Percentiles rank a stretch among this genome's conserved stretches.
Evolutionary conservation across 30 jellyfish, hydroid and myxozoan species (phyloP).

Genomic region (Cassiopea xamachana): DNA sequence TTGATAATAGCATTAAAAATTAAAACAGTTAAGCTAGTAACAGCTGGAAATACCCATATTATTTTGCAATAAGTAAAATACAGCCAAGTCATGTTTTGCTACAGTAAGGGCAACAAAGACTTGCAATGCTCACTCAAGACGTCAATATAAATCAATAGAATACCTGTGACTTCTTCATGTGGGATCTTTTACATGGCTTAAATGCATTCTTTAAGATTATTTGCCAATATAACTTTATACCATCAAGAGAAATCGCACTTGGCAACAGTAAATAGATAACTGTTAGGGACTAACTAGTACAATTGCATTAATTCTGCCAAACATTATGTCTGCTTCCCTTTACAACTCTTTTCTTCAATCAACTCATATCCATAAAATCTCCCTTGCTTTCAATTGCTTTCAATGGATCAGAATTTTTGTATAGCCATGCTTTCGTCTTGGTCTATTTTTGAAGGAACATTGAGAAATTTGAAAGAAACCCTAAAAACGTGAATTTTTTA

Average conservation of each 20-base stretch:
- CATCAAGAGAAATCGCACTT: no score
- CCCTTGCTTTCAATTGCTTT: not conserved
- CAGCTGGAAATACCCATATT: no score
- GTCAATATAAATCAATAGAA: no score
- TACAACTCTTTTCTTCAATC: not conserved
- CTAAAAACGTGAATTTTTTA: not conserved
- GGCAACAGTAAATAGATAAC: no score
- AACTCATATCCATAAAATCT: not conserved
- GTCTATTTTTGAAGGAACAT: not conserved
- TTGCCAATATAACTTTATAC: no score
- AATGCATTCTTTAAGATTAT: not conserved
- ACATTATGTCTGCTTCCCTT: not conserved
- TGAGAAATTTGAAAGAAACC: not conserved
- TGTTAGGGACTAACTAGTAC: not conserved
- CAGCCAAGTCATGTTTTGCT: no score
- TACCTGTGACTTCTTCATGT: not conserved
- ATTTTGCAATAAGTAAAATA: no score
- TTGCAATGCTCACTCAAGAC: no score
- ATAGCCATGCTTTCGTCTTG: not conserved
- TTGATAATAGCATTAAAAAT: no score
- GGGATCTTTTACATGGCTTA: not conserved
- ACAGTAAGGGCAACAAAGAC: no score
- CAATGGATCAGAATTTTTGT: not conserved
- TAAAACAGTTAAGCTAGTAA: no score
- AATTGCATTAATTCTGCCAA: not conserved